Base-by-base conservation (phyloP, 2,113 vertebrate genomes). In the Osmerus eperlanus region DNA sequence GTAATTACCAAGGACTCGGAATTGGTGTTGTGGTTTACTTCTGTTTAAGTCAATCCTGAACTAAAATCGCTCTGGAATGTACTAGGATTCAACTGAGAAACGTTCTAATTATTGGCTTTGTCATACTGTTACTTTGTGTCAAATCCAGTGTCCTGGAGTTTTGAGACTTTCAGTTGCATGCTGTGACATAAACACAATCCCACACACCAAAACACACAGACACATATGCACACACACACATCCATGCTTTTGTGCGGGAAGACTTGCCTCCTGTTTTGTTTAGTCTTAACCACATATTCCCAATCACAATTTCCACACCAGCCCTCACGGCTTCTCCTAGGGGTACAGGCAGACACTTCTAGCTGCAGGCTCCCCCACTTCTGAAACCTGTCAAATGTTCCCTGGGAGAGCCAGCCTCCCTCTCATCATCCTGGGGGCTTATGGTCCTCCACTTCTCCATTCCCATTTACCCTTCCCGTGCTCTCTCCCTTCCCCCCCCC, bases 381-480 rank as follows among this genome's bases (percentile, higher is more conserved):
- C 92, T 92, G 89, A 92, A 88, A 91, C 89, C 91, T 92, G 91
- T 92, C 92, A 92, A 91, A 91, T 89, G 87, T 88, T 86, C 90
- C 91, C 91, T 89, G 86, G 78, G 91, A 92, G 90, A 92, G 87
- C 78, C 86, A 88, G 86, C 83, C 88, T 64, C 25, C 83, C 90
- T 92, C 90, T 92, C 91, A 91, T 92, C 89, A 91, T 91, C 87
- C 88, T 89, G 85, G 36, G 90, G 89, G 91, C 89, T 91, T 89
- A 88, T 89, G 91, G 90, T 91, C 90, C 87, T 83, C 87, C 90
- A 91, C 90, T 86, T 56, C 68, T 83, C 81, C 72, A 78, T 79
- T 81, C 73, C 81, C 89, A 90, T 91, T 91, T 91, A 85, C 87
- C 87, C 84, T 84, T 82, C 86, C 87, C 84, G 84, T 47, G 13